These are phyloP conservation scores for Xestobium rufovillosum DNA, from an alignment of 2,888 invertebrate genomes.

Conservation along the genomic window DNA sequence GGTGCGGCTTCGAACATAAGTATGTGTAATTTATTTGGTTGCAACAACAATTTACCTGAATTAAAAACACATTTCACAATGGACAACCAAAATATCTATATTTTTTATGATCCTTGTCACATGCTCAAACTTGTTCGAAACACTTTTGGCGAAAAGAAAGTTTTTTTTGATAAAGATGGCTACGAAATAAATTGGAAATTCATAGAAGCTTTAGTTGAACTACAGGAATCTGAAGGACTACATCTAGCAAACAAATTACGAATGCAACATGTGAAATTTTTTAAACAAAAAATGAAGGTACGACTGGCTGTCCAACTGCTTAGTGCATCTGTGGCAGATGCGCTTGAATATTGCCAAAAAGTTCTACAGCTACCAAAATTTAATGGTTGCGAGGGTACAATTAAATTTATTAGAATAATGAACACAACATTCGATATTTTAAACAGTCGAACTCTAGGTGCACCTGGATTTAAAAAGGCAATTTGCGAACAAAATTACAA, in stretches of 20 bases:
- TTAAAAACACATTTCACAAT: slow-evolving; percentile 4
- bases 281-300: slow-evolving; percentile 20
- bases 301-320: slow-evolving; percentile 18
- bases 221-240: slow-evolving; percentile 16
- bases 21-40: slow-evolving; percentile 3
- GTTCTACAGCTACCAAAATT: slow-evolving; percentile 10
- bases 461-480: slow-evolving; percentile 10
- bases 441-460: slow-evolving; percentile 9
- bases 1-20: slow-evolving; percentile 3
- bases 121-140: slow-evolving; percentile 29
- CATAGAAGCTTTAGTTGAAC: slow-evolving; percentile 13
- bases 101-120: slow-evolving; percentile 23
- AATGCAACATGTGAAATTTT: slow-evolving; percentile 12
- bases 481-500: neutral
- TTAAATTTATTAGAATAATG: slow-evolving; percentile 12
- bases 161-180: slow-evolving; percentile 12
- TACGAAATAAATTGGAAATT: slow-evolving; percentile 14
- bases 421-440: slow-evolving; percentile 14
- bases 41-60: neutral
- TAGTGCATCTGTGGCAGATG: slow-evolving; percentile 18
- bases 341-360: slow-evolving; percentile 13
- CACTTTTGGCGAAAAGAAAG: slow-evolving; percentile 22
- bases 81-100: slow-evolving; percentile 9
- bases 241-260: slow-evolving; percentile 19
- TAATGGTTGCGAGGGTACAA: slow-evolving; percentile 9